Conservation (phyloP, 1,140 invertebrate species). For the Bombus balteatus region DNA sequence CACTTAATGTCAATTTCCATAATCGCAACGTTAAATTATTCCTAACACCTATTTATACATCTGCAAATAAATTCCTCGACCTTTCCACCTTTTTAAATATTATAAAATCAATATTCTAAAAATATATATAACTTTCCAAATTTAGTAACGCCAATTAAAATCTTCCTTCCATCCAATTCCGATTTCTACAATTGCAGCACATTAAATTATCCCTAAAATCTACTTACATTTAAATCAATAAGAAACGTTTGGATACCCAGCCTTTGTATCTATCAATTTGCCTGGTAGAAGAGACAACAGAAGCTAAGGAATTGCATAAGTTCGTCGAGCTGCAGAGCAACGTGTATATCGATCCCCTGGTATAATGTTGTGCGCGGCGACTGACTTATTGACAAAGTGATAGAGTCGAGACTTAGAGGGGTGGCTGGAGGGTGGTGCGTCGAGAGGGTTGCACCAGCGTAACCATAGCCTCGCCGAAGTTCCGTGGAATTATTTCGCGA, state of each 20-base stretch:
- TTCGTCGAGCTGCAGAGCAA: background rate
- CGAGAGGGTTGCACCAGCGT: background rate
- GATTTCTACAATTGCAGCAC: no score
- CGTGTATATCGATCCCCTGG: constrained; percentile 12
- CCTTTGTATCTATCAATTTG: background rate
- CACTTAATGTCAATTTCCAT: no score
- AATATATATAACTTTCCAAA: background rate
- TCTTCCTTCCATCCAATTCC: no score
- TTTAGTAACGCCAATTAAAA: background rate
- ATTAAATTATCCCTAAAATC: background rate
- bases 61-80: no score
- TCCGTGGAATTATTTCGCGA: constrained; percentile 7
- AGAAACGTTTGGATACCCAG: background rate
- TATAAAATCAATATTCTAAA: background rate
- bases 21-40: no score
- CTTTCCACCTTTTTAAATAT: no score
- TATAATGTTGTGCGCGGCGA: constrained; percentile 9
- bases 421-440: background rate
- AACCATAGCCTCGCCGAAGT: background rate
- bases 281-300: background rate
- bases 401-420: constrained; percentile 1
- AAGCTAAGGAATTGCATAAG: background rate
- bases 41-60: no score
- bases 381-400: constrained; percentile 27
- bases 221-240: background rate